Evolutionary conservation across 2,888 invertebrate genomes (phyloP).

Genomic region (Ornithoptera alexandrae): DNA sequence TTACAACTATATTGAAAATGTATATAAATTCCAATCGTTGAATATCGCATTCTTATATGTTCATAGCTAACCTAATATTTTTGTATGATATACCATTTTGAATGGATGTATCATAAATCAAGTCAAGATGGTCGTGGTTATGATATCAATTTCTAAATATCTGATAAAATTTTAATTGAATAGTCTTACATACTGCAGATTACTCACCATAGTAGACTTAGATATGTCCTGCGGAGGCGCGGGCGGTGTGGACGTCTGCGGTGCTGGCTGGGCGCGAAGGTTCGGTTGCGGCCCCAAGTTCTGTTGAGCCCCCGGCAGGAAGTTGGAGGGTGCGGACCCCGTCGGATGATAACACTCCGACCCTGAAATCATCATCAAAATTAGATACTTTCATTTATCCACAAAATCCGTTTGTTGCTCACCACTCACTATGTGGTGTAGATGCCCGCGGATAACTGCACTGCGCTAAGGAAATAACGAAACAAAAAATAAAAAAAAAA

Average conservation of each 20-base stretch:
- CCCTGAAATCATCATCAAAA: constrained; percentile 54
- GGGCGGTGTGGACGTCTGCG: constrained; percentile 43
- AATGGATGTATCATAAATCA: no score
- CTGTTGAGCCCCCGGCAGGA: constrained; percentile 61
- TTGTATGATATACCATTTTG: no score
- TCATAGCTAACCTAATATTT: no score
- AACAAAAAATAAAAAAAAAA: not conserved
- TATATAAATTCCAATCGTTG: no score
- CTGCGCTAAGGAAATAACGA: constrained; percentile 59
- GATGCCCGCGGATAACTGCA: constrained; percentile 76
- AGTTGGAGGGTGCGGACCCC: constrained; percentile 57
- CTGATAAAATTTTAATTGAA: not conserved
- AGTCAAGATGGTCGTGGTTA: no score
- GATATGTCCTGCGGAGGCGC: constrained; percentile 70
- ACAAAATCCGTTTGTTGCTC: not conserved
- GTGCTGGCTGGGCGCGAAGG: constrained; percentile 56
- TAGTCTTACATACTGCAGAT: not conserved
- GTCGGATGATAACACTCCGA: constrained; percentile 70
- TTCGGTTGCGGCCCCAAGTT: constrained; percentile 57
- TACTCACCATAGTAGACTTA: constrained; percentile 63
- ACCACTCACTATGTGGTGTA: constrained; percentile 74
- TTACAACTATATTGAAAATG: no score
- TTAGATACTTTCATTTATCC: not conserved
- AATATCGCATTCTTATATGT: no score
- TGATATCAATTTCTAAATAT: no score